Base-by-base conservation (phyloP, 2,888 invertebrate genomes). In the Siphlonurus alternatus region DNA sequence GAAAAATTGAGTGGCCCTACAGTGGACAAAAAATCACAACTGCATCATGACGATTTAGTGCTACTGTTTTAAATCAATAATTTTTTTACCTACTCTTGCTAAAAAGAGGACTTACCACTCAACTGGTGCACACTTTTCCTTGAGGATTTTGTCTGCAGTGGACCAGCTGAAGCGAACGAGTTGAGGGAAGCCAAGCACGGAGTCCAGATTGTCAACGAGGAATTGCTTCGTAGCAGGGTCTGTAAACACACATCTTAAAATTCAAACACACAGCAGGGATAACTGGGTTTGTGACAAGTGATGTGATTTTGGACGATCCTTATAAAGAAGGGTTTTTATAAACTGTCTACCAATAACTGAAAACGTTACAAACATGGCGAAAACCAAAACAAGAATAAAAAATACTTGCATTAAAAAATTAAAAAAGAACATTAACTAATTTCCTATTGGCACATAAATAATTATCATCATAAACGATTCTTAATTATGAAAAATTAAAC, bases 111-210 rank as follows among this genome's bases (percentile, higher is more conserved):
- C 83, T 72, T 87, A 89, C 79, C 90, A 87, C 64, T 86, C 85
- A 61, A 88, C 86, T 10, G 78, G 75, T 20, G 85, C 82, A 0
- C 89, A 90, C 62, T 84, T 82, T 2, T 86, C 83, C 67, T 89
- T 82, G 18, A 99, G 75, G 69, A 92, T 85, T 60, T 83, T 83
- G 66, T 86, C 86, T 0, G 96, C 89, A 0, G 99, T 99, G 0
- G 96, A 93, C 99, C 99, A 99, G 74, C 96, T 95, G 75, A 98
- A 96, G 66, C 99, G 80, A 0, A 99, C 97, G 20, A 99, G 78
- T 63, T 88, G 84, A 0, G 97, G 93, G 76, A 88, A 99, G 0
- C 99, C 99, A 78, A 99, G 99, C 0, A 98, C 84, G 23, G 84
- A 81, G 76, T 99, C 93, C 65, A 92, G 81, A 72, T 88, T 83